Evolutionary conservation across 2,888 invertebrate genomes (phyloP).

Genomic region (Seladonia tumulorum): DNA sequence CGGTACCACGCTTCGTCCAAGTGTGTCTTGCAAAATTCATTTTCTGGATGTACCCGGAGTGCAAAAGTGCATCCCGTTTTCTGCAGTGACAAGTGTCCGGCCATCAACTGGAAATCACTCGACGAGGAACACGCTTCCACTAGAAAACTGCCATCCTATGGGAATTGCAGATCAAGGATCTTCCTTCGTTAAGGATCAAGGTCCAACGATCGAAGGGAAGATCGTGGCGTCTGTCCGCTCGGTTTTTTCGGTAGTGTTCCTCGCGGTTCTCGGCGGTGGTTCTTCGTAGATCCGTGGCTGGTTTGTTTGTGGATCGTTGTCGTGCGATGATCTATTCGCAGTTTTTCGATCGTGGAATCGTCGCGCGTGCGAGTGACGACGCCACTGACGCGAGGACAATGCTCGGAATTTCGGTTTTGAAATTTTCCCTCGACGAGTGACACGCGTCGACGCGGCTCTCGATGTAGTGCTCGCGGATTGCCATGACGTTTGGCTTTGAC

Average conservation of each 20-base stretch:
- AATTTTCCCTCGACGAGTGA: constrained; percentile 78
- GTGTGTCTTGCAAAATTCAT: background rate
- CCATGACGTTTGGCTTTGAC: constrained; percentile 81
- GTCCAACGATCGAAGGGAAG: constrained; percentile 2
- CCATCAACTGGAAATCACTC: background rate
- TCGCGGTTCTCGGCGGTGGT: background rate
- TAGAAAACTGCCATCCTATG: background rate
- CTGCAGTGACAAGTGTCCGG: constrained; percentile 12
- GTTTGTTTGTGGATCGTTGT: background rate
- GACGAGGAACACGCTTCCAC: background rate
- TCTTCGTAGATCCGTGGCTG: background rate
- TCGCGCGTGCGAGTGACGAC: constrained; percentile 77
- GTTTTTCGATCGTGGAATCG: constrained; percentile 3
- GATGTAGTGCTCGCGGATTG: constrained; percentile 78
- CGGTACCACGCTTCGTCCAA: background rate
- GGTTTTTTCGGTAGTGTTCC: background rate
- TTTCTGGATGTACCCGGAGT: constrained; percentile 10
- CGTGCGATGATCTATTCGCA: background rate
- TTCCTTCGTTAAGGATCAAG: background rate
- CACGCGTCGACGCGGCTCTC: constrained; percentile 72
- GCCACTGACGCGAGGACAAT: constrained; percentile 81
- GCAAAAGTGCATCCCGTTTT: constrained; percentile 18
- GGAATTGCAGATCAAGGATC: background rate
- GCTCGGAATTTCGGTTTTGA: constrained; percentile 82
- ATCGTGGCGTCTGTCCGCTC: background rate